Evolutionary conservation across 2,888 invertebrate genomes (phyloP), one percentile per base, ranked within the genome.

Genomic region (Spisula subtruncata): DNA sequence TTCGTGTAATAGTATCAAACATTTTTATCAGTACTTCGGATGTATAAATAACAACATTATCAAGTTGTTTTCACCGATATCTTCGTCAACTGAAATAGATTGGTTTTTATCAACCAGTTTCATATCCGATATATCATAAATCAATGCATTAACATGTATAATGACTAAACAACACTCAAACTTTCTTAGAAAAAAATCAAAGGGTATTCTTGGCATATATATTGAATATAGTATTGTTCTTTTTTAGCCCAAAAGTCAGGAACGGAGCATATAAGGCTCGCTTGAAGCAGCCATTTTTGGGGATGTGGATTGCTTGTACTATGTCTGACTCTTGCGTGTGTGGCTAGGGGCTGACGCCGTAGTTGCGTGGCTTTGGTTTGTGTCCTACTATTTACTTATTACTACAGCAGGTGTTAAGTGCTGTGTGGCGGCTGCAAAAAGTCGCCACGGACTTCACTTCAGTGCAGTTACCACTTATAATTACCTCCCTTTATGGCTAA

Each of bases 21-120:
- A 32, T 1, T 35, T 14, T 6, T 35, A 75, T 75, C 75, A 25
- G 35, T 18, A 75, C 35, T 32, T 1, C 16, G 32, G 35, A 75
- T 75, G 75, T 75, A 75, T 75, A 35, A 75, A 35, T 75, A 75
- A 75, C 75, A 32, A 75, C 32, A 75, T 75, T 75, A 75, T 75
- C 75, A 75, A 75, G 75, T 6, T 35, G 25, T 75, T 75, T n/a
- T 14, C 25, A 32, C 12, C 35, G 5, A 75, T 32, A 75, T 75
- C 35, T 35, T 18, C 12, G 18, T 75, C 35, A 75, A 75, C 75
- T 16, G 32, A 75, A 75, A 32, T 75, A 75, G 75, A 25, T 32
- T 66, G 4, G n/a, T 25, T 25, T 66, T 10, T 25, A 66, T 66
- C 60, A 66, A 25, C 25, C 5, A 25, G n/a, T 66, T 66, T 4